Percentiles rank a stretch among this genome's conserved stretches.
phyloP scores from a whole-genome alignment of 2,888 invertebrate genomes.

The Mesorhabditis sp. region DNA sequence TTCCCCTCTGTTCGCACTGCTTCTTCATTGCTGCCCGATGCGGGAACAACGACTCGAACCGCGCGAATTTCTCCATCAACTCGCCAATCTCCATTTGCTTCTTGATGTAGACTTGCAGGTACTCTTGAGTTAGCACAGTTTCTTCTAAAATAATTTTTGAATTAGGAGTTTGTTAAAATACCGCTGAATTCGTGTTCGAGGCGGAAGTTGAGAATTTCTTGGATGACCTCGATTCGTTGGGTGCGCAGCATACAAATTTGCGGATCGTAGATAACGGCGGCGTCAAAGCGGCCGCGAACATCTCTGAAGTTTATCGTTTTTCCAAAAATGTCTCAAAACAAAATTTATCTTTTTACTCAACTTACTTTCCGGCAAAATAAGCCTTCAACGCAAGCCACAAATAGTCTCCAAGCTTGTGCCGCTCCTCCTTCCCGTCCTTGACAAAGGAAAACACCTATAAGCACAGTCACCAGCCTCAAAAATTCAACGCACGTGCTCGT shows the following conservation, averaged over 20 bases:
- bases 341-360: not conserved
- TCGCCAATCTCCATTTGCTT: not conserved
- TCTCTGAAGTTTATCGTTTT: not conserved
- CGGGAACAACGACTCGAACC: not conserved
- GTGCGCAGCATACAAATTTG: not conserved
- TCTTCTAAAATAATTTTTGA: not conserved
- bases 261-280: not conserved
- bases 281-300: constrained; percentile 5
- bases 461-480: not conserved
- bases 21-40: not conserved
- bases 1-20: not conserved
- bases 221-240: not conserved
- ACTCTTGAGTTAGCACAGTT: not conserved
- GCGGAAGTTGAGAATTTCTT: constrained; percentile 1
- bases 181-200: not conserved
- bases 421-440: constrained; percentile 14
- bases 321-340: not conserved
- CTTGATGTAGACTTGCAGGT: not conserved
- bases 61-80: not conserved
- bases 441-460: not conserved
- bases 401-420: constrained; percentile 38
- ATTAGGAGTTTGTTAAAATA: not conserved
- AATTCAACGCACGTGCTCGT: not conserved
- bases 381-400: constrained; percentile 50
- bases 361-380: constrained; percentile 37